Conservation (phyloP, 2,113 vertebrate genomes). For the Numenius arquata region DNA sequence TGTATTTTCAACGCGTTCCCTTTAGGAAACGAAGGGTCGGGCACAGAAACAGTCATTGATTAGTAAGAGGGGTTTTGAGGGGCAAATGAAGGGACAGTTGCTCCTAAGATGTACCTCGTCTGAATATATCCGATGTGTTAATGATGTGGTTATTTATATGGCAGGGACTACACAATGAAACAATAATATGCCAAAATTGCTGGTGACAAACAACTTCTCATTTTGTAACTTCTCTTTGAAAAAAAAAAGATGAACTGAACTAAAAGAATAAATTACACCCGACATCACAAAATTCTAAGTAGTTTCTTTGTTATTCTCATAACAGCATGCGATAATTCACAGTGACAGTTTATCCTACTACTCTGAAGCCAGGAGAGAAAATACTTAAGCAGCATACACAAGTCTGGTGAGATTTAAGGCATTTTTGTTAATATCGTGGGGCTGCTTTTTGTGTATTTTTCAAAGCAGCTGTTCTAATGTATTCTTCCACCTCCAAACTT, state of each 20-base stretch:
- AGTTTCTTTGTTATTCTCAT: neutral
- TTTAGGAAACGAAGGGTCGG: conserved; percentile 57
- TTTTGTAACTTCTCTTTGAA: neutral
- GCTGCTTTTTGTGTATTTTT: neutral
- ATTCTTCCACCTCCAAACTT: neutral
- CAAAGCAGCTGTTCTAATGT: neutral
- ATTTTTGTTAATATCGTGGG: neutral
- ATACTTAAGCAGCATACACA: neutral
- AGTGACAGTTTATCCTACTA: neutral
- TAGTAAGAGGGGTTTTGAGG: neutral
- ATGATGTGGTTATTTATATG: rapidly evolving
- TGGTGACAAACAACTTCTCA: neutral
- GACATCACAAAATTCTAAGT: neutral
- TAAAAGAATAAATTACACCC: neutral
- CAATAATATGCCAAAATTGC: neutral
- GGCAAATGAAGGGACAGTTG: neutral
- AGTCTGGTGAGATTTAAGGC: neutral
- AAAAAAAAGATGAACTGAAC: neutral
- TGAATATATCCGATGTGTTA: rapidly evolving
- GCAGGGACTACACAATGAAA: neutral
- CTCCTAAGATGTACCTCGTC: rapidly evolving
- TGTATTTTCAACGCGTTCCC: conserved; percentile 93
- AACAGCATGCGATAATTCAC: neutral
- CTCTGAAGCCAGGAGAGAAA: neutral
- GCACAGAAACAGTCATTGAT: neutral